A percentile compares a stretch with the other conserved stretches of the same genome.
Conservation (phyloP, 2,888 invertebrate genomes). For the Eilema caniola region DNA sequence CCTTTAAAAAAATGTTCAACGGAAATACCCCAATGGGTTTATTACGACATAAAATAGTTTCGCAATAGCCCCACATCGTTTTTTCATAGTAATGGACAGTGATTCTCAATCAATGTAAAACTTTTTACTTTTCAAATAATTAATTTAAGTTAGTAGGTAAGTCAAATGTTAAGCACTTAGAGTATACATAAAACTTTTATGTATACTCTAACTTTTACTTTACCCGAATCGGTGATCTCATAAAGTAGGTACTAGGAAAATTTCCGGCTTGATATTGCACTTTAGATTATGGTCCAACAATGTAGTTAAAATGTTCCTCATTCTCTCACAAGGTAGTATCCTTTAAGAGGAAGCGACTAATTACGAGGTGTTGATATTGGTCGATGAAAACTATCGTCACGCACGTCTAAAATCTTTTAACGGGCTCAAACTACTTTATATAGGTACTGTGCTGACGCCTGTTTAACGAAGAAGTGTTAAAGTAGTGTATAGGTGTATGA, state of each 20-base stretch:
- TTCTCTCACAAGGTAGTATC: slow-evolving; percentile 38
- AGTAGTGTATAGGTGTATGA: neutral
- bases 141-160: too few species aligned
- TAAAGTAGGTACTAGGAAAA: slow-evolving; percentile 62
- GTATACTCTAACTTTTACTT: too few species aligned
- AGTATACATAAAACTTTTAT: too few species aligned
- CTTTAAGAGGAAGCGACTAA: slow-evolving; percentile 38
- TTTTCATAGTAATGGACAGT: too few species aligned
- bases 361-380: slow-evolving; percentile 48
- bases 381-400: slow-evolving; percentile 39
- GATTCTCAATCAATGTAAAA: too few species aligned
- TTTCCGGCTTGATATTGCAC: slow-evolving; percentile 73
- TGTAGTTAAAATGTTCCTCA: slow-evolving; percentile 62
- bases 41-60: too few species aligned
- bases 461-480: neutral
- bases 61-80: too few species aligned
- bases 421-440: neutral
- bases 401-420: slow-evolving; percentile 28
- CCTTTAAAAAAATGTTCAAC: too few species aligned
- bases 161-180: too few species aligned
- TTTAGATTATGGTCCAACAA: slow-evolving; percentile 62
- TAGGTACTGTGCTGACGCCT: neutral
- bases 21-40: too few species aligned
- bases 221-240: too few species aligned
- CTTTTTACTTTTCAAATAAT: too few species aligned